phyloP scores from a whole-genome alignment of 2,888 invertebrate genomes.

The Theretra japonica region DNA sequence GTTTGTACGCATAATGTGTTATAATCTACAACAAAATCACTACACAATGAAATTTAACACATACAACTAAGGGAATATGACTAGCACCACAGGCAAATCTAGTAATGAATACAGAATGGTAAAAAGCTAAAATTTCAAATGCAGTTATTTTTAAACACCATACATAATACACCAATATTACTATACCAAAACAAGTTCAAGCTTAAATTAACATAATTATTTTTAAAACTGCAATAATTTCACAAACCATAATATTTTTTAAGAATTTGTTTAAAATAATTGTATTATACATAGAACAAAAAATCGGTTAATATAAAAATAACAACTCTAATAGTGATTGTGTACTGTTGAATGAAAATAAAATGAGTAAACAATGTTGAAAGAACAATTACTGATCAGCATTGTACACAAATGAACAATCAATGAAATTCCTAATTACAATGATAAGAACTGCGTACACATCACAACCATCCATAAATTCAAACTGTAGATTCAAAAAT shows the following conservation, averaged over 20 bases:
- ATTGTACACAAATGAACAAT: not conserved
- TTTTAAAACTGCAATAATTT: slow-evolving; percentile 1
- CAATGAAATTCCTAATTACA: slow-evolving; percentile 3
- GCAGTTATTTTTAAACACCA: slow-evolving; percentile 34
- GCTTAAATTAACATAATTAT: not conserved
- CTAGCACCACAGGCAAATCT: slow-evolving; percentile 60
- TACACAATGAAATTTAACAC: slow-evolving; percentile 26
- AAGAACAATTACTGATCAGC: not conserved
- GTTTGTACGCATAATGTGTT: slow-evolving; percentile 12
- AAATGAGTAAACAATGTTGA: not conserved
- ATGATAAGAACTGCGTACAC: slow-evolving; percentile 36
- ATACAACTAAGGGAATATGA: slow-evolving; percentile 49
- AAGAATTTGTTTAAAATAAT: not conserved
- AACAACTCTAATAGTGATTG: not conserved
- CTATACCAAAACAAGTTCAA: not conserved
- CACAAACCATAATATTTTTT: not conserved
- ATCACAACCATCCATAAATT: slow-evolving; percentile 79
- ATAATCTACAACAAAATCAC: not conserved
- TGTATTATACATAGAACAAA: not conserved
- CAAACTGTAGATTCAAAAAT: slow-evolving; percentile 63
- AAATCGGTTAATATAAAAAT: not conserved
- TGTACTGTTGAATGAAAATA: not conserved
- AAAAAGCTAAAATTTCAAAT: slow-evolving; percentile 45
- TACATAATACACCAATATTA: not conserved
- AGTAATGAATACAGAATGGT: slow-evolving; percentile 31